Conservation (phyloP, 2,113 vertebrate species). For the Rhinoptilus africanus region DNA sequence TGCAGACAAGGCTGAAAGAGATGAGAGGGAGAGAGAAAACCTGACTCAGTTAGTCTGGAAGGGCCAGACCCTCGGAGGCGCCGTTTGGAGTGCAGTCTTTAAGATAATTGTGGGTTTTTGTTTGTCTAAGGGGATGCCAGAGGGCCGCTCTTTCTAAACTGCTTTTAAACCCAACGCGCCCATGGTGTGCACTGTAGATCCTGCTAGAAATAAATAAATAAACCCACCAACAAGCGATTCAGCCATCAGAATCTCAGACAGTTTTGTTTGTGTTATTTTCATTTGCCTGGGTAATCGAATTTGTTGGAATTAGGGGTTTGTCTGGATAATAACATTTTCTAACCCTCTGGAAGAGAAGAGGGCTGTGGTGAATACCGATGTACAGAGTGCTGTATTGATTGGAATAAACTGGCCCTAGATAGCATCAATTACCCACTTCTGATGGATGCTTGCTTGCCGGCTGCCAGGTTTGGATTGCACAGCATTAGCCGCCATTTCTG, state of each 20-base stretch:
- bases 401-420: constrained; percentile 27
- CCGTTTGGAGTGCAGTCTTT: not conserved
- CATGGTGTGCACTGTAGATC: not conserved
- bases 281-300: constrained; percentile 57
- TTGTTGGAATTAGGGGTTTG: constrained; percentile 62
- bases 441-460: not conserved
- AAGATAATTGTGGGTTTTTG: not conserved
- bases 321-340: constrained; percentile 43
- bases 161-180: not conserved
- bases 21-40: not conserved
- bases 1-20: not conserved
- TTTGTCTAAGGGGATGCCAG: not conserved
- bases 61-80: not conserved
- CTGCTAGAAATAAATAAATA: not conserved
- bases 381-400: not conserved
- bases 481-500: accelerated
- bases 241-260: not conserved
- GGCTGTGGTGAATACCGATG: constrained; percentile 14
- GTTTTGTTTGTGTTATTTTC: constrained; percentile 31
- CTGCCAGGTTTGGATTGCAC: constrained; percentile 8
- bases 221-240: not conserved
- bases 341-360: not conserved
- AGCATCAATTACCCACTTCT: constrained; percentile 57
- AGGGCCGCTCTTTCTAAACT: not conserved
- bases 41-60: not conserved